Evolutionary conservation across 2,797 vertebrate species (phyloP).

Genomic region (Tolypeutes matacus): DNA sequence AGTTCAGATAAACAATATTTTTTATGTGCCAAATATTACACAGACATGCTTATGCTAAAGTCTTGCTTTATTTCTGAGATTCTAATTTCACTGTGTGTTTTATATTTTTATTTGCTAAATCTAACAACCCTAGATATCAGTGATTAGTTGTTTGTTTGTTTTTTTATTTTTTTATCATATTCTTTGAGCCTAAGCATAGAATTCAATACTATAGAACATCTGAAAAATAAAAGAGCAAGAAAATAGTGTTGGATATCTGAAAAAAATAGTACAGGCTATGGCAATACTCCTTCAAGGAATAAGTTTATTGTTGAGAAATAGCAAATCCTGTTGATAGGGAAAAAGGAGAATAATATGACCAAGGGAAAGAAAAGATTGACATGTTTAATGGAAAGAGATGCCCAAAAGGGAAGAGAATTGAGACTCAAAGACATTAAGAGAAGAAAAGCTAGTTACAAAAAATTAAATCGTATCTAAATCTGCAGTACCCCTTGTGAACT

Average conservation of each 20-base stretch:
- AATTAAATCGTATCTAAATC: background rate
- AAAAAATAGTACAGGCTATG: background rate
- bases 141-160: background rate
- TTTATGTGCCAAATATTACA: background rate
- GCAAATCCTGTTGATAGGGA: background rate
- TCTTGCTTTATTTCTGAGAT: background rate
- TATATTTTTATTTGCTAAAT: constrained; percentile 12
- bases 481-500: background rate
- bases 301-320: background rate
- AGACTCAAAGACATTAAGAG: background rate
- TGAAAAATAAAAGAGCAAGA: background rate
- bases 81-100: background rate
- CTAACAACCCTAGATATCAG: background rate
- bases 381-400: background rate
- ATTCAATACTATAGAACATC: background rate
- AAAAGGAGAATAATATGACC: background rate
- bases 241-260: background rate
- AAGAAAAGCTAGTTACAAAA: background rate
- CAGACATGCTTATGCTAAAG: background rate
- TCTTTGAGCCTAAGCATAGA: background rate
- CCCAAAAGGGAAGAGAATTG: background rate
- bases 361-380: background rate
- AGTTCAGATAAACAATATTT: background rate
- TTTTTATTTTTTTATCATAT: background rate
- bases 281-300: background rate